These are phyloP conservation scores for Orthonychiurus folsomi DNA, from an alignment of 2,888 invertebrate genomes.

Conservation along the genomic window DNA sequence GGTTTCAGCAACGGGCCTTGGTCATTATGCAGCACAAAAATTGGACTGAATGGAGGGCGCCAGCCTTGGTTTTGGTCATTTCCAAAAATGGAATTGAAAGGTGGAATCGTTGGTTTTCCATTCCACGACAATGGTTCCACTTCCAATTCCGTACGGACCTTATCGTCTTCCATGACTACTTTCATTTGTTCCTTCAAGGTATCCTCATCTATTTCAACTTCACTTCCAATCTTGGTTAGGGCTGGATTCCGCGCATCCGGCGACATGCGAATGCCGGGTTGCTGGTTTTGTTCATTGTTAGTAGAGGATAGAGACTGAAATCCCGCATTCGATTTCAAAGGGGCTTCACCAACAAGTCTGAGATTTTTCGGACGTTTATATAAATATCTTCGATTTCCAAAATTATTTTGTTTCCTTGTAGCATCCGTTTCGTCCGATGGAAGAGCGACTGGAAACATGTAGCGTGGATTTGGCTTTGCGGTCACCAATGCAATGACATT, in stretches of 20 bases:
- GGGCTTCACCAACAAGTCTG: not conserved
- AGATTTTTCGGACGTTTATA: not conserved
- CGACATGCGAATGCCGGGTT: too few species aligned
- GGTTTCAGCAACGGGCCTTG: not conserved
- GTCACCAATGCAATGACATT: conserved; percentile 3
- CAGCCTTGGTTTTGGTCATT: too few species aligned
- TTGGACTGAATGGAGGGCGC: not conserved
- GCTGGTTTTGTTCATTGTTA: not conserved
- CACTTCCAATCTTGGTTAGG: not conserved
- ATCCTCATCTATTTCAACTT: conserved; percentile 11
- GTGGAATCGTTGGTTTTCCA: not conserved
- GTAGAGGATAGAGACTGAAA: not conserved
- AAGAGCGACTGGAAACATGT: not conserved
- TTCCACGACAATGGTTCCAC: not conserved
- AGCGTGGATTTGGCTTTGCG: not conserved
- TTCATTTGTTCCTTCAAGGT: conserved; percentile 2
- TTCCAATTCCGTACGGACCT: conserved; percentile 7
- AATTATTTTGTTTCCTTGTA: not conserved
- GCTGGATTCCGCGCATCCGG: too few species aligned
- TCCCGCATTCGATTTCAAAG: not conserved
- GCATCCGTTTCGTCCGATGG: too few species aligned
- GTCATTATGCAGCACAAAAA: not conserved
- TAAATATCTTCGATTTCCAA: not conserved
- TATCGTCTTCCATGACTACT: not conserved
- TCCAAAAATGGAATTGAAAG: too few species aligned